Evolutionary conservation across 2,113 vertebrate species (phyloP).

Genomic region (Oceanodroma tethys): DNA sequence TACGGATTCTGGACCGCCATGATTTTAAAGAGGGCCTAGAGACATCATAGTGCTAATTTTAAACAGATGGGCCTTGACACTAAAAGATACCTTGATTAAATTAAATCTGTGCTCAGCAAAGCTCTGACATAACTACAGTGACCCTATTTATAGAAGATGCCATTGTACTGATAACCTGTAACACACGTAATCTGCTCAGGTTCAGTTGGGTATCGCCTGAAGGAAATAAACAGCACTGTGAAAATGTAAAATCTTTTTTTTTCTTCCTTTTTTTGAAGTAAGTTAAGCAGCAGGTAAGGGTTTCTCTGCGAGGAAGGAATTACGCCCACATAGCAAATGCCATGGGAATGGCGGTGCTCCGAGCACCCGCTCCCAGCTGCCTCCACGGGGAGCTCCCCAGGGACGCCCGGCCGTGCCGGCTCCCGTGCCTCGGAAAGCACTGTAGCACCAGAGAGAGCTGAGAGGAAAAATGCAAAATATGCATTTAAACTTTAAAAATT

Average conservation of each 20-base stretch:
- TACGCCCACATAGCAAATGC: slow-evolving; percentile 49
- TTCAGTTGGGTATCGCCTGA: neutral
- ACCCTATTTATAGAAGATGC: neutral
- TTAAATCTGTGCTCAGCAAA: slow-evolving; percentile 28
- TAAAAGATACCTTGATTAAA: slow-evolving; percentile 27
- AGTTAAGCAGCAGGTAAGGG: slow-evolving; percentile 54
- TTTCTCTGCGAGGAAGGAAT: slow-evolving; percentile 53
- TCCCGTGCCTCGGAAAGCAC: neutral
- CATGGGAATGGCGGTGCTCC: neutral
- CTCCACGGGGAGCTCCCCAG: slow-evolving; percentile 29
- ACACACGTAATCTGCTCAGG: neutral
- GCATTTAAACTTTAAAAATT: slow-evolving; percentile 62
- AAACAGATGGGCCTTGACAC: slow-evolving; percentile 37
- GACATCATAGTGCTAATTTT: slow-evolving; percentile 24
- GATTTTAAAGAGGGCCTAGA: slow-evolving; percentile 3
- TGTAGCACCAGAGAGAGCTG: neutral
- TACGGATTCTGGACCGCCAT: fast-evolving
- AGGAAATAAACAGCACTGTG: slow-evolving; percentile 31
- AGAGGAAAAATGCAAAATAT: slow-evolving; percentile 37
- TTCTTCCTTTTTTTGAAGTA: neutral
- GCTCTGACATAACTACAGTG: slow-evolving; percentile 4
- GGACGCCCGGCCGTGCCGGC: neutral
- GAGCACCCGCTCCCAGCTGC: neutral
- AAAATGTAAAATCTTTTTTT: neutral
- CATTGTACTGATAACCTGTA: neutral